A percentile compares a stretch with the other conserved stretches of the same genome.
phyloP scores from a whole-genome alignment of 2,113 vertebrate species.

The Athene noctua region DNA sequence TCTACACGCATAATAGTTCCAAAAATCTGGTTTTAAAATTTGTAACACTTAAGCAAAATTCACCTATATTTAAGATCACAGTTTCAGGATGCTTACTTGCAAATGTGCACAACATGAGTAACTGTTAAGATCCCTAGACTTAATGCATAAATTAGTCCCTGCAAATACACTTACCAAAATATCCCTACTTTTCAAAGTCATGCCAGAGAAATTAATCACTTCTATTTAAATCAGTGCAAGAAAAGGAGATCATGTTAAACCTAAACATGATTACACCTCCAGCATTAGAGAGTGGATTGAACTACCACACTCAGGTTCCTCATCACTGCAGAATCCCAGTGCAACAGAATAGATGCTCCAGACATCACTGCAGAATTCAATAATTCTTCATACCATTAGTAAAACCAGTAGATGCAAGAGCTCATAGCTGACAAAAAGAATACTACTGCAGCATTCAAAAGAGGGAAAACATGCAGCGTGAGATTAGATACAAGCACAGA shows the following conservation, averaged over 20 bases:
- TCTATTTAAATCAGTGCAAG: not conserved
- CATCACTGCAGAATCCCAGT: not conserved
- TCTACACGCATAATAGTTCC: not conserved
- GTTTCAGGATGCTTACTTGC: not conserved
- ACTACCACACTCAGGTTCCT: not conserved
- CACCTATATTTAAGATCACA: not conserved
- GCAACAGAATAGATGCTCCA: not conserved
- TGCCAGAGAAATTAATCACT: not conserved
- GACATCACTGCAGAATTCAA: not conserved
- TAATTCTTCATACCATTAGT: not conserved
- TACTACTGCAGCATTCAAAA: rapidly evolving
- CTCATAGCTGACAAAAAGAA: not conserved
- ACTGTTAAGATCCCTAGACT: not conserved
- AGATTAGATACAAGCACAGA: not conserved
- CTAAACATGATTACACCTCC: not conserved
- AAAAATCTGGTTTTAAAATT: not conserved
- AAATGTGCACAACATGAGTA: not conserved
- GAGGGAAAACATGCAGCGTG: not conserved
- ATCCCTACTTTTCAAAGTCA: not conserved
- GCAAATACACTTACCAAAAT: not conserved
- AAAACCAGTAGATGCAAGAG: not conserved
- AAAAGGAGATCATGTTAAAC: not conserved
- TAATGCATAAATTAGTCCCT: not conserved
- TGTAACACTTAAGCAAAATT: not conserved
- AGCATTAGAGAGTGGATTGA: not conserved